Evolutionary conservation across 2,888 invertebrate species (phyloP).

Genomic region (Baccha elongata): DNA sequence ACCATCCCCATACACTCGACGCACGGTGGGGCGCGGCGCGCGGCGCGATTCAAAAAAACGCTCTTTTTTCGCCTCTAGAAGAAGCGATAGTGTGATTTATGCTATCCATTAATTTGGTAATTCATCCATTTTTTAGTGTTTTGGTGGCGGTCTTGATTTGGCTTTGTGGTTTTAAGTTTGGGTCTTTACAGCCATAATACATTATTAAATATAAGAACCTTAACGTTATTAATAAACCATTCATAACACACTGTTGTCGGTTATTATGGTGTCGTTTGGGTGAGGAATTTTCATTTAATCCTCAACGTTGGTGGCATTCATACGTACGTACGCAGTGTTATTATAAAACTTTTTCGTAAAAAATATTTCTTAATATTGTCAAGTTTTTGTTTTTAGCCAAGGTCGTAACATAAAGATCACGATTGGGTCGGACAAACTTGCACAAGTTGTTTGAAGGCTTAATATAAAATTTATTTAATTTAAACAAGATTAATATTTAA

Average conservation of each 20-base stretch:
- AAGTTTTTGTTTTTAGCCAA: no score
- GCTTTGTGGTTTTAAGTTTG: slow-evolving; percentile 16
- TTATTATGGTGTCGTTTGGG: slow-evolving; percentile 51
- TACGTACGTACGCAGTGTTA: no score
- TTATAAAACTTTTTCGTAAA: no score
- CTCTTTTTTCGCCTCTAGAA: slow-evolving; percentile 62
- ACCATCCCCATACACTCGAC: no score
- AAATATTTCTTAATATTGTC: no score
- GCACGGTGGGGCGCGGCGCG: no score
- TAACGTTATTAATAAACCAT: slow-evolving; percentile 82
- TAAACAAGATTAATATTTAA: no score
- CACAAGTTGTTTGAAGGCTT: no score
- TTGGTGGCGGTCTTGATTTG: background rate
- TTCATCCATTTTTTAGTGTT: slow-evolving; percentile 78
- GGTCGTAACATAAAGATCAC: no score
- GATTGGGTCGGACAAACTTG: no score
- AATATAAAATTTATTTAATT: no score
- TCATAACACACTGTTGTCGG: slow-evolving; percentile 78
- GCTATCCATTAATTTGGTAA: slow-evolving; percentile 82
- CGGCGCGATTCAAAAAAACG: slow-evolving; percentile 22
- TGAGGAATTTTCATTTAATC: slow-evolving; percentile 37
- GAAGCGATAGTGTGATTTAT: slow-evolving; percentile 83
- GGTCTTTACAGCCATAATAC: slow-evolving; percentile 13
- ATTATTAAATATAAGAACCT: slow-evolving; percentile 20
- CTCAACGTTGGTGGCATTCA: slow-evolving; percentile 63